Percentiles rank a stretch among this genome's conserved stretches.
Evolutionary conservation across 2,888 invertebrate genomes (phyloP).

Genomic region (Listrodromus nycthemerus): DNA sequence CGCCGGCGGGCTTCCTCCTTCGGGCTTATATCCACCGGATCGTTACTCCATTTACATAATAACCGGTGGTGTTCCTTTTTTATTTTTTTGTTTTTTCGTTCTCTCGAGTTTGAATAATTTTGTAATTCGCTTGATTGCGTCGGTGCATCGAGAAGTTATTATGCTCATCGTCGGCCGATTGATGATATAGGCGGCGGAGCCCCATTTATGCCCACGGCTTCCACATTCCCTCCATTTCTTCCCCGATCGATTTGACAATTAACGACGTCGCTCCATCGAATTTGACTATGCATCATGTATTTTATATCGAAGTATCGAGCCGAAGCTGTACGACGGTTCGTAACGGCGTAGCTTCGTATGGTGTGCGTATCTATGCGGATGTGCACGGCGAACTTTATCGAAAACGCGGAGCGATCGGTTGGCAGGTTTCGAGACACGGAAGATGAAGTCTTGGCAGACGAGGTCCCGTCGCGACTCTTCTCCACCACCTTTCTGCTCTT

Average conservation of each 20-base stretch:
- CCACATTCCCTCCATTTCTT: neutral
- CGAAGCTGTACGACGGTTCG: neutral
- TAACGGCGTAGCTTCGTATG: neutral
- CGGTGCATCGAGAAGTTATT: slow-evolving; percentile 4
- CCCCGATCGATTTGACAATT: slow-evolving; percentile 8
- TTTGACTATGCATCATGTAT: neutral
- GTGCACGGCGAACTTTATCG: neutral
- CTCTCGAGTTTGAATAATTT: slow-evolving; percentile 37
- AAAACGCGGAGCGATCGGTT: neutral
- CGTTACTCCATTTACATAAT: slow-evolving; percentile 53
- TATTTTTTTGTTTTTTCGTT: slow-evolving; percentile 13
- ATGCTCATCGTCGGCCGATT: neutral
- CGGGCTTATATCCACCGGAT: slow-evolving; percentile 47
- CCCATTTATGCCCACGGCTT: neutral
- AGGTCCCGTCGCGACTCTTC: slow-evolving; percentile 14
- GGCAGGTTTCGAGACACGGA: neutral
- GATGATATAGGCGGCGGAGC: neutral
- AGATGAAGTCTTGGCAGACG: neutral
- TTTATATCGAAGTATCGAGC: slow-evolving; percentile 2
- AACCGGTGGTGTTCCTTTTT: slow-evolving; percentile 36
- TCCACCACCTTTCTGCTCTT: slow-evolving; percentile 2
- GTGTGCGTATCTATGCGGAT: neutral
- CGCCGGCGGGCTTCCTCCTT: slow-evolving; percentile 39
- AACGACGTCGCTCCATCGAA: neutral
- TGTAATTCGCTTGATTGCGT: slow-evolving; percentile 55